Percentiles rank a stretch among this genome's conserved stretches.
Evolutionary conservation across 2,113 vertebrate genomes (phyloP).

Genomic region (Rhynchopsitta pachyrhyncha): DNA sequence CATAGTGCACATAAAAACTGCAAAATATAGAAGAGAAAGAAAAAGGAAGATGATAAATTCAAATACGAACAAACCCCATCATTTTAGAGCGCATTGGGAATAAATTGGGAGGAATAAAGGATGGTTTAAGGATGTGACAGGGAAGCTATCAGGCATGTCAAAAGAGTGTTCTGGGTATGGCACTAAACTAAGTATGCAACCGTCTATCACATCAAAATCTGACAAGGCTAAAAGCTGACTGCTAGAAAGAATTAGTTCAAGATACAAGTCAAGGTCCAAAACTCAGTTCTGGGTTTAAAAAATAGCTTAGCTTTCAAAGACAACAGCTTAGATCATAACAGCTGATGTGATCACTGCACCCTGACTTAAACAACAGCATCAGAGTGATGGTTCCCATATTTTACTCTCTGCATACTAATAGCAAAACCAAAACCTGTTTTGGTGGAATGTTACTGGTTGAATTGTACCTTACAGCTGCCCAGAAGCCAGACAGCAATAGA

Average conservation of each 20-base stretch:
- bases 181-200: not conserved
- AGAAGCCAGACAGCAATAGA: not conserved
- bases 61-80: not conserved
- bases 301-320: not conserved
- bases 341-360: not conserved
- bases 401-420: not conserved
- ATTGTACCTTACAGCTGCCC: not conserved
- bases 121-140: not conserved
- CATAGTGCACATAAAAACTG: not conserved
- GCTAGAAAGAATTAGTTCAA: not conserved
- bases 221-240: not conserved
- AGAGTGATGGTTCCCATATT: accelerated
- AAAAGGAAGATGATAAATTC: not conserved
- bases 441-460: not conserved
- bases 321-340: not conserved
- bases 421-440: not conserved
- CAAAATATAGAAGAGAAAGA: not conserved
- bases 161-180: not conserved
- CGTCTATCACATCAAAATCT: not conserved
- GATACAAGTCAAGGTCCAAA: not conserved
- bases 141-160: not conserved
- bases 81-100: not conserved
- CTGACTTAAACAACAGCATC: not conserved
- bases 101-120: not conserved
- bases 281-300: not conserved